Evolutionary conservation across 1,140 invertebrate genomes (phyloP).

Genomic region (Centruroides sculpturatus): DNA sequence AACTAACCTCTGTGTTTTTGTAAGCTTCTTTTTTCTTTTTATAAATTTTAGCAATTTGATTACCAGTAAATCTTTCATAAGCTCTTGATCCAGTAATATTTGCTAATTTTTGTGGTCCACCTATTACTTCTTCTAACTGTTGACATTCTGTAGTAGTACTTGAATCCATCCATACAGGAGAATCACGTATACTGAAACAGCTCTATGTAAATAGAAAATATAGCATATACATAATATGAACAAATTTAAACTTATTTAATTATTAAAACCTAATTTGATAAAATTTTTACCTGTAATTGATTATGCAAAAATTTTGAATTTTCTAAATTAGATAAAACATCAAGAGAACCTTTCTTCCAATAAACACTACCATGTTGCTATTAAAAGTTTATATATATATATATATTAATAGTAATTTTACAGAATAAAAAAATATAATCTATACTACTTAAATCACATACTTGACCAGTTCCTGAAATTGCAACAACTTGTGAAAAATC

Average conservation of each 20-base stretch:
- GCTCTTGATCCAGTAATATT: conserved; percentile 79
- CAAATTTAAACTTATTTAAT: neutral
- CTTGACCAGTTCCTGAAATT: conserved; percentile 81
- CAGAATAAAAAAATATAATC: neutral
- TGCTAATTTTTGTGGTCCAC: conserved; percentile 60
- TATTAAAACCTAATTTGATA: neutral
- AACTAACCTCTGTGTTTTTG: conserved; percentile 63
- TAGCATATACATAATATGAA: neutral
- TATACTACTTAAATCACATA: conserved; percentile 27
- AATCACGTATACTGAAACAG: conserved; percentile 56
- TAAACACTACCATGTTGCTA: conserved; percentile 95
- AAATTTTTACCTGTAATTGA: conserved; percentile 43
- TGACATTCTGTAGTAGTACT: conserved; percentile 68
- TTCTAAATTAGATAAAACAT: conserved; percentile 47
- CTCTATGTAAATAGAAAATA: conserved; percentile 19
- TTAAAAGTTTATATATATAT: conserved; percentile 12
- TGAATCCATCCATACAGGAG: conserved; percentile 95
- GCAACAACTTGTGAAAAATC: conserved; percentile 66
- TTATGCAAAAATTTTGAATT: conserved; percentile 62
- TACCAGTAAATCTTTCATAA: conserved; percentile 85
- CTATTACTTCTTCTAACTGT: conserved; percentile 59
- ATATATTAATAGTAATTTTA: no score
- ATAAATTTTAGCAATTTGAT: conserved; percentile 80
- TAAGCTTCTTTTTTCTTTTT: conserved; percentile 56
- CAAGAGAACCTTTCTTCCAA: conserved; percentile 62